Evolutionary conservation across 2,797 vertebrate genomes (phyloP), one percentile per base, ranked within the genome.

Genomic region (Phalloptychus januarius): DNA sequence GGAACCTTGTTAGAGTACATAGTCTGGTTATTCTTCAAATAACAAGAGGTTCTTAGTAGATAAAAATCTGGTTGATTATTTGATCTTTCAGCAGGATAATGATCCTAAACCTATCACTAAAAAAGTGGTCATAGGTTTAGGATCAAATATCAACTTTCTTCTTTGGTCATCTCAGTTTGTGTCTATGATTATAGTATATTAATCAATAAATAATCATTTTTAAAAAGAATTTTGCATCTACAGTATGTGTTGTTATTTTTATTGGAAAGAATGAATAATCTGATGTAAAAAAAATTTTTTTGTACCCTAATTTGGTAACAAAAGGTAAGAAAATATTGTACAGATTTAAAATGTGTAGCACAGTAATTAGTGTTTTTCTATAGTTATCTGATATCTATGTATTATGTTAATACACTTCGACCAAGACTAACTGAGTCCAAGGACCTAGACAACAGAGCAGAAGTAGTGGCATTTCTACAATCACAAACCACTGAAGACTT

Each of bases 401-500:
- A 33, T 67, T 25, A 54, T 20, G 44, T 40, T 72, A 44, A 10
- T 28, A 8, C 16, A 78, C 31, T 69, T 10, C 52, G 5, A 7
- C 36, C 10, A 72, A 33, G 31, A 67, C 12, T 40, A 56, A 71
- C 77, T 45, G 15, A 65, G 5, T 12, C 16, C 45, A 56, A 69
- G 50, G 61, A 79, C 71, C 38, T 86, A 78, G 28, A 33, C 42
- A 78, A 67, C 75, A 65, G 12, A 81, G 74, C 3, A 76, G 42
- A 25, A 28, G 25, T 31, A 23, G 71, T 15, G 16, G 31, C 36
- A 36, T 58, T 13, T 56, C n/a, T 58, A 70, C 44, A 79, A 77
- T 52, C 33, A 67, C n/a, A 71, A 44, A 61, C 5, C 2, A 8
- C 16, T 56, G 28, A 75, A 65, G 44, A 58, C 65, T 52, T 81